Base-by-base conservation (phyloP, 2,888 invertebrate genomes). In the Creontiades dilutus region DNA sequence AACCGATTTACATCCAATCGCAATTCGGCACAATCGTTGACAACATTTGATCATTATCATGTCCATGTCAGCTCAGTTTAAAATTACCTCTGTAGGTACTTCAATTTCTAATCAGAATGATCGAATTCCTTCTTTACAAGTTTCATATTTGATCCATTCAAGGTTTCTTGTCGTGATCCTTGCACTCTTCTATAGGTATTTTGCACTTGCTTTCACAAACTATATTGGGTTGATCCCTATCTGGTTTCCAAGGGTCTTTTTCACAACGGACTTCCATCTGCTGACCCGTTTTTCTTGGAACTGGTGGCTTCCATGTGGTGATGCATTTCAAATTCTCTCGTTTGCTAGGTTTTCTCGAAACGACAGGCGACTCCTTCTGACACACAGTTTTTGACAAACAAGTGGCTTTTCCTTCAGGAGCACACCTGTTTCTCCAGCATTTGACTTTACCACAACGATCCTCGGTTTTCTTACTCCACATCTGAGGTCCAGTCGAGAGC, bases 381-480 rank as follows among this genome's bases (percentile, higher is more conserved):
- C 57, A 57, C 11, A 57, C 37, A 28, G 28, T n/a, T n/a, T n/a
- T n/a, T n/a, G n/a, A n/a, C 46, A n/a, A 13, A 37, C 85, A 85
- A 7, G 23, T 7, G 68, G 68, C 13, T 68, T 12, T 57, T 7
- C 37, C 23, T 0, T 12, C 12, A 19, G 16, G 37, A 5, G n/a
- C 19, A 68, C 86, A 85, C 46, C 12, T 68, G 23, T 7, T 0
- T 68, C 46, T 47, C 14, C 14, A 16, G 75, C 86, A 86, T 86
- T 86, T 86, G 37, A 16, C 47, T 76, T n/a, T 75, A 12, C 46
- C 46, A 19, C 86, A 86, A 28, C 12, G 61, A 23, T 48, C 76
- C n/a, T 86, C 86, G 86, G 75, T 76, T 27, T 68, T 86, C 27
- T 55, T 86, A 68, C 27, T 68, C 85, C 61, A n/a, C 11, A 46